Percentiles rank a stretch among this genome's conserved stretches.
These are phyloP conservation scores for Periphyllus acericola DNA, from an alignment of 2,888 invertebrate genomes.

Conservation along the genomic window DNA sequence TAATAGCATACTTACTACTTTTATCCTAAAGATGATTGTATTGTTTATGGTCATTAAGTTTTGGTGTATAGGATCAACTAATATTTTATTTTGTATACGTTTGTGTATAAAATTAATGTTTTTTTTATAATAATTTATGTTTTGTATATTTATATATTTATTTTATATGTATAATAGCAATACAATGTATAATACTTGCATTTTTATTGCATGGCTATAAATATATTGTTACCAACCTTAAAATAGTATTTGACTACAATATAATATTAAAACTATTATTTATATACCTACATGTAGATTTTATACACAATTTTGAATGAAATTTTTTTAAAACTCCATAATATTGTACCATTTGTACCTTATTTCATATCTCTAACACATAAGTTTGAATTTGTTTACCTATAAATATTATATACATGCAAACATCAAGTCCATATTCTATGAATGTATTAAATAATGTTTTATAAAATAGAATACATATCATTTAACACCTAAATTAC, in stretches of 20 bases:
- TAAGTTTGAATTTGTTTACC: no score
- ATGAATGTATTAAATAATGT: no score
- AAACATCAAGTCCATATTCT: no score
- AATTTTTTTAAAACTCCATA: no score
- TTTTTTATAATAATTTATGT: conserved; percentile 8
- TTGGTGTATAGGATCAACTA: conserved; percentile 14
- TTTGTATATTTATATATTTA: conserved; percentile 14
- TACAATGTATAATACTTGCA: background rate
- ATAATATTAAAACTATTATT: background rate
- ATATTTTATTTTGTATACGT: conserved; percentile 23
- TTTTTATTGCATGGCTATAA: background rate
- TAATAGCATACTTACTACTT: background rate
- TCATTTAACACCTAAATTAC: no score
- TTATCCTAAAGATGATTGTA: background rate
- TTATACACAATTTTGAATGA: no score
- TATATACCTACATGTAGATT: no score
- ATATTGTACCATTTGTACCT: no score
- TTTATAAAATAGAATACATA: no score
- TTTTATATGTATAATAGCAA: background rate
- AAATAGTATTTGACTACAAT: background rate
- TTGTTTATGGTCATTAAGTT: background rate
- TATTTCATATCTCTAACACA: no score
- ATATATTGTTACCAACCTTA: conserved; percentile 4
- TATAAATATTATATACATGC: no score
- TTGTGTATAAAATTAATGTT: conserved; percentile 1